Base-by-base conservation (phyloP, 2,113 vertebrate species). In the Euleptes europaea region DNA sequence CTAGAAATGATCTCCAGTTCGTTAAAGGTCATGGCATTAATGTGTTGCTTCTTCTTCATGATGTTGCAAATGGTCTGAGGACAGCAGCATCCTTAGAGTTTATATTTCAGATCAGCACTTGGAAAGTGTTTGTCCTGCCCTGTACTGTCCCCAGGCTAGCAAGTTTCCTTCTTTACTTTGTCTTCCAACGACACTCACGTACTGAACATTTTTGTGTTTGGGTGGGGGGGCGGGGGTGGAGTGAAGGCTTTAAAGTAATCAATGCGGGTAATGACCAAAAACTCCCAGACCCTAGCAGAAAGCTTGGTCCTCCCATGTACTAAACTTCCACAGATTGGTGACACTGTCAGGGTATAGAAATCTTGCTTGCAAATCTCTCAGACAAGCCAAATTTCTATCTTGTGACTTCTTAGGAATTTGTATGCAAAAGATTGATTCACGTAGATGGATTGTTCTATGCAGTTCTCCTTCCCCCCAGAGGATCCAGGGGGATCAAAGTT, bases 61-160 rank as follows among this genome's bases (percentile, higher is more conserved):
- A 8, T 0, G 2, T 44, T 82, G 28, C 3, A 12, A 11, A 67
- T 4, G 44, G 63, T 8, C 66, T 40, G 33, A 12, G 77, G 9
- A 1, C 60, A n/a, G 70, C 0, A 0, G 3, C 1, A 47, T 44
- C 4, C 73, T 82, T 33, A 0, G 5, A 60, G 1, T 12, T 57
- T n/a, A 1, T 2, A 5, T 67, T 78, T 75, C 33, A 3, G 40
- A 13, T 44, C 80, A 70, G 42, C 66, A 23, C 54, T 12, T 51
- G 81, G 66, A 2, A 31, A 35, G 9, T 31, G 40, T 49, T 73
- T 57, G 13, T 44, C 47, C 31, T 2, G 0, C 44, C 12, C 0
- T 21, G 69, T 31, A 33, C 10, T 51, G 47, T 57, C 2, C 17
- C 5, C 63, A 40, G 33, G n/a, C 3, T 35, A 17, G 28, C 19